Evolutionary conservation across 1,140 invertebrate species (phyloP), one percentile per base, ranked within the genome.

Genomic region (Diachasma alloeum): DNA sequence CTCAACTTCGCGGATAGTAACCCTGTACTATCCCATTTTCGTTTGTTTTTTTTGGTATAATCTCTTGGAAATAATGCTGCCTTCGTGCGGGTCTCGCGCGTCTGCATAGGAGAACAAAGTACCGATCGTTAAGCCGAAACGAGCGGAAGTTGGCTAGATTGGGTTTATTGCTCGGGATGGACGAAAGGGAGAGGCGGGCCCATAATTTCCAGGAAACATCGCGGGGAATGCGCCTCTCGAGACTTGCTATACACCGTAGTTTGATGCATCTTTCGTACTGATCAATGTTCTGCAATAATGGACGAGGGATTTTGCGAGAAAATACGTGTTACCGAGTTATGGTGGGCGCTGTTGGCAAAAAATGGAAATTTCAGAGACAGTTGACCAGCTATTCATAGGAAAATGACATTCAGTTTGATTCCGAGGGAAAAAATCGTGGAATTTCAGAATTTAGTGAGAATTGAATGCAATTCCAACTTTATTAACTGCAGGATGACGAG

Each of bases 91-190:
- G 19, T 15, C 44, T 75, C 46, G 46, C 71, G 73, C 63, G 44
- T 70, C 68, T 76, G 48, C 68, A 70, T 71, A 70, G 67, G 11
- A 39, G 46, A 26, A 36, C 48, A 76, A 70, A 76, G 74, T 71
- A 76, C 67, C 68, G 74, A 71, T 70, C 67, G 74, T 70, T 76
- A 70, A 71, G 68, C 48, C 67, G 67, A 70, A 70, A 71, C 74
- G 67, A 68, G 48, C 53, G 68, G 67, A 70, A 76, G 67, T 70
- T 76, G 48, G 67, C 36, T 76, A 71, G 74, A 76, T 70, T 71
- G 74, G 67, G 53, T 76, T 76, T 70, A 75, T 75, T 68, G 73
- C 63, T 68, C 10, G 67, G 68, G 46, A 76, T 76, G 42, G 59
- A 63, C 59, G 59, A 24, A 63, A 63, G 59, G 59, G 59, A 63